Percentiles rank a stretch among this genome's conserved stretches.
Conservation (phyloP, 2,888 invertebrate species). For the Vanessa cardui region DNA sequence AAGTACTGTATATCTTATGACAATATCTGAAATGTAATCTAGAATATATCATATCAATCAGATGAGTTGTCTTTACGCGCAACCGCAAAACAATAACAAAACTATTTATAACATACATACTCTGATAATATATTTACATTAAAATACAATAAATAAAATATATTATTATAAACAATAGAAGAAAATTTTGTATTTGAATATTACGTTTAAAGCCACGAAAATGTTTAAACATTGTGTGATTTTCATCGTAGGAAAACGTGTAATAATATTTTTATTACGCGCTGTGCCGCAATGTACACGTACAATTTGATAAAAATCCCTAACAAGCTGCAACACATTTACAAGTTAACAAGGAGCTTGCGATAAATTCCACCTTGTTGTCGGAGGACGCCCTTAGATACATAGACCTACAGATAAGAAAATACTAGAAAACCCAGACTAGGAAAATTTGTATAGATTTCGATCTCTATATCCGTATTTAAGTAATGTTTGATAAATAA, state of each 20-base stretch:
- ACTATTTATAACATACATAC: no score
- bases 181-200: no score
- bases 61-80: no score
- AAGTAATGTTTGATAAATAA: no score
- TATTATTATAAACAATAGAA: no score
- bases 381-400: constrained; percentile 31
- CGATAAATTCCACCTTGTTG: constrained; percentile 61
- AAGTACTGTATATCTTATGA: no score
- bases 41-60: no score
- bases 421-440: constrained; percentile 45
- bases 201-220: no score
- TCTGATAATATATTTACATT: no score
- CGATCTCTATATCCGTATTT: background rate
- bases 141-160: no score
- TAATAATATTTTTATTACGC: background rate
- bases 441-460: constrained; percentile 17
- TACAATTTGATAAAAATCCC: constrained; percentile 49
- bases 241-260: background rate
- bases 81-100: no score
- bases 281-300: constrained; percentile 13
- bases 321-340: constrained; percentile 68
- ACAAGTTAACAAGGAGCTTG: constrained; percentile 65
- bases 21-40: no score
- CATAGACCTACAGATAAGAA: constrained; percentile 50
- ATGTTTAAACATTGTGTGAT: background rate